A percentile compares a stretch with the other conserved stretches of the same genome.
These are phyloP conservation scores for Pundamilia nyererei DNA, from an alignment of 2,113 vertebrate species.

Conservation along the genomic window DNA sequence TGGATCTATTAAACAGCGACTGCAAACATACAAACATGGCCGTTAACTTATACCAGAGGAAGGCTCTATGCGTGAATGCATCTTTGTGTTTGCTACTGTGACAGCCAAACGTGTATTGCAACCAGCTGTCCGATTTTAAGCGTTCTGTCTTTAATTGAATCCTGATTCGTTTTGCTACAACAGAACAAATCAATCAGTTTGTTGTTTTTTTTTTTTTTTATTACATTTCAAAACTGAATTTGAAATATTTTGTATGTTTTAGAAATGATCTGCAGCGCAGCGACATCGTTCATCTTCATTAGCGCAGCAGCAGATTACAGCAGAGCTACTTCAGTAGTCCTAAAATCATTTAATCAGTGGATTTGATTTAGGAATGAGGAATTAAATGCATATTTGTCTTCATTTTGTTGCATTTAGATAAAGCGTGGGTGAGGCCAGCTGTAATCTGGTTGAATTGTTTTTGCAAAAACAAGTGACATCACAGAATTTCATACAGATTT, in stretches of 20 bases:
- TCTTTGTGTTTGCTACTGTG: neutral
- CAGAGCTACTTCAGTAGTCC: neutral
- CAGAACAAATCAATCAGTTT: neutral
- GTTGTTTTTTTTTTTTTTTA: neutral
- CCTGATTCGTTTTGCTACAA: neutral
- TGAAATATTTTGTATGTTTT: neutral
- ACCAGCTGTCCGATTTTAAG: neutral
- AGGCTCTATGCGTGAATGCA: neutral
- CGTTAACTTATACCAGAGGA: neutral
- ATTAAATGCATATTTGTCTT: neutral
- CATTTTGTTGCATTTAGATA: neutral
- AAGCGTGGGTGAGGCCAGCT: neutral
- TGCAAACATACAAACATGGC: neutral
- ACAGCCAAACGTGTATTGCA: neutral
- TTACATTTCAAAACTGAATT: neutral
- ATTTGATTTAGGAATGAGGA: neutral
- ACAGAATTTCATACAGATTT: neutral
- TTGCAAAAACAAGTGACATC: neutral
- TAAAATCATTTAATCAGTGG: neutral
- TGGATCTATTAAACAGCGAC: slow-evolving; percentile 25
- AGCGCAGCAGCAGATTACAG: neutral
- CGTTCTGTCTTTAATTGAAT: neutral
- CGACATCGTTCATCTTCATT: neutral
- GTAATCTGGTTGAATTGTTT: neutral
- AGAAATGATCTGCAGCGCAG: neutral